Base-by-base conservation (phyloP, 1,140 invertebrate genomes). In the Drosophila malerkotliana region DNA sequence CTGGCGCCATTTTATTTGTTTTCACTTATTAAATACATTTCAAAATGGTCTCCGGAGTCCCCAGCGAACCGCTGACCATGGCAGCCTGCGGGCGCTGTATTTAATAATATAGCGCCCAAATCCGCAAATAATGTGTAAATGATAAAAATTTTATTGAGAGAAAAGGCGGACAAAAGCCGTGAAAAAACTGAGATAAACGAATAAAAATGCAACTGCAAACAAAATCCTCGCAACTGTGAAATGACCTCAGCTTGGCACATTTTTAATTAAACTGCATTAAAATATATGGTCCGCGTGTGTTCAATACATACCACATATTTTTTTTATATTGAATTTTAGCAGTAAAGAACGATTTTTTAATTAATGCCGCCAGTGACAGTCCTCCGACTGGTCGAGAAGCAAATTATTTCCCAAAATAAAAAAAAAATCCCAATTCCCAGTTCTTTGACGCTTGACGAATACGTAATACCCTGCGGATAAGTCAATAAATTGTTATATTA, bases 261-360 rank as follows among this genome's bases (percentile, higher is more conserved):
- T 82, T 82, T 82, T 83, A 81, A 83, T 82, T 82, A 83, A 82
- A 82, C 67, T 83, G 58, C 59, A 82, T 79, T 79, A 79, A 79
- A 82, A 75, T 80, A 72, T 56, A 79, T 61, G 53, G 61, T 48
- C 12, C 58, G 54, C 47, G 39, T 54, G 44, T 24, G 47, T 74
- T 52, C 55, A 39, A 52, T 59, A 73, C 21, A 52, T 74, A 18
- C 34, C 52, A 64, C 54, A 45, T 63, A 71, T 48, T 61, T 48
- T 61, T 48, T 61, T 67, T 45, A 78, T 72, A 66, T 77, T 61
- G 52, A 53, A 55, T 54, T 58, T 68, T 79, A 47, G 60, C 47
- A 7, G 61, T 14, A 53, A 73, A 55, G 49, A 63, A 72, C 12
- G 24, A 49, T 71, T 59, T 77, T 79, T 76, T 80, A 77, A 80